A percentile compares a stretch with the other conserved stretches of the same genome.
These are phyloP conservation scores for Balaeniceps rex DNA, from an alignment of 2,113 vertebrate genomes.

Conservation along the genomic window DNA sequence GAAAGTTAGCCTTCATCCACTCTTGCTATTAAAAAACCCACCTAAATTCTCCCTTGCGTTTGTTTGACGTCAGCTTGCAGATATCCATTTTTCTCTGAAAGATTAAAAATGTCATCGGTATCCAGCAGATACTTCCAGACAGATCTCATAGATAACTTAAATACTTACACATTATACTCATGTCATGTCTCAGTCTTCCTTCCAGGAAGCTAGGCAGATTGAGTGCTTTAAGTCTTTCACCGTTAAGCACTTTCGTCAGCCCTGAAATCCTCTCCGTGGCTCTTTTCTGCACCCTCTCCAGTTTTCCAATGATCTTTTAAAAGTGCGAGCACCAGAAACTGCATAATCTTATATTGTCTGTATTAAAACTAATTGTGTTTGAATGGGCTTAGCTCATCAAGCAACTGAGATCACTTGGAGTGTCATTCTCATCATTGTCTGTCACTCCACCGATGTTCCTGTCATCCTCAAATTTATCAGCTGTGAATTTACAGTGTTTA, in stretches of 20 bases:
- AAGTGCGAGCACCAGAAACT: not conserved
- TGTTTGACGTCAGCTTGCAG: not conserved
- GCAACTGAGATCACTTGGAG: constrained; percentile 24
- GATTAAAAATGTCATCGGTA: not conserved
- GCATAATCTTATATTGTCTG: constrained; percentile 12
- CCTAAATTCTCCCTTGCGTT: not conserved
- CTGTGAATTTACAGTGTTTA: constrained; percentile 48
- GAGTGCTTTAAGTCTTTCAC: constrained; percentile 27
- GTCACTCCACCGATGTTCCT: constrained; percentile 28
- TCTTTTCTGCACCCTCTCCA: constrained; percentile 17
- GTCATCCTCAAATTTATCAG: constrained; percentile 45
- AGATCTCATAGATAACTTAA: not conserved
- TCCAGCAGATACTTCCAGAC: constrained; percentile 5
- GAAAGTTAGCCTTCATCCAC: not conserved
- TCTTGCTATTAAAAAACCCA: not conserved
- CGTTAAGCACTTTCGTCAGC: constrained; percentile 32
- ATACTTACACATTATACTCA: not conserved
- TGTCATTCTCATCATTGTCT: constrained; percentile 29
- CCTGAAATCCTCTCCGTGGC: constrained; percentile 5
- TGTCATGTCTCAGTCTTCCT: constrained; percentile 23
- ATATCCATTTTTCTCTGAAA: not conserved
- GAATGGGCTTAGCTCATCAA: constrained; percentile 50
- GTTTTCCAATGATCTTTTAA: not conserved
- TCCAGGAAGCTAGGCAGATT: constrained; percentile 9
- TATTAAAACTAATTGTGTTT: constrained; percentile 52